These are phyloP conservation scores for Pholis gunnellus DNA, from an alignment of 2,113 vertebrate species.

Conservation along the genomic window DNA sequence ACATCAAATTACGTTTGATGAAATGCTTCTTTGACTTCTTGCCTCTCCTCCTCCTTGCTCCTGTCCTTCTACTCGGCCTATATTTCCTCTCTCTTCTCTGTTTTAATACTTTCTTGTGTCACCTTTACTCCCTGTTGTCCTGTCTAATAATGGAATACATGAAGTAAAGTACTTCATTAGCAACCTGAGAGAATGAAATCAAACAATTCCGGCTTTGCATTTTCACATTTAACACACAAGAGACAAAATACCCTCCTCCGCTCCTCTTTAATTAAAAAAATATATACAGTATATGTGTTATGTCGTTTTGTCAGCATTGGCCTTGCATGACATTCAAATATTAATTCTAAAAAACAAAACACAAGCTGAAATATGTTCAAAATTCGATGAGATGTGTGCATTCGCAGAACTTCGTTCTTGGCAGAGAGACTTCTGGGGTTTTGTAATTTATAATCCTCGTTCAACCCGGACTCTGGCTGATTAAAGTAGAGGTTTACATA, in stretches of 20 bases:
- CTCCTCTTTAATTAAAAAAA: background rate
- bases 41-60: background rate
- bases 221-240: background rate
- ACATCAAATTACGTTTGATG: background rate
- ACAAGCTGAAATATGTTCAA: background rate
- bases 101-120: no score
- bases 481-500: background rate
- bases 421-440: background rate
- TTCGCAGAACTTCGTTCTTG: background rate
- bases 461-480: background rate
- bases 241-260: background rate
- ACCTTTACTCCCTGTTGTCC: no score
- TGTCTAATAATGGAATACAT: no score
- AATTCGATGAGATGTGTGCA: background rate
- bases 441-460: background rate
- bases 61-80: background rate
- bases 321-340: background rate
- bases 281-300: background rate
- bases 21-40: background rate
- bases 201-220: no score
- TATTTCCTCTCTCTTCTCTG: no score
- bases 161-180: no score
- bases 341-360: background rate
- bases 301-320: background rate
- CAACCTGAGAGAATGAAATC: no score